phyloP scores from a whole-genome alignment of 2,113 vertebrate genomes.

The Lophura nycthemera region DNA sequence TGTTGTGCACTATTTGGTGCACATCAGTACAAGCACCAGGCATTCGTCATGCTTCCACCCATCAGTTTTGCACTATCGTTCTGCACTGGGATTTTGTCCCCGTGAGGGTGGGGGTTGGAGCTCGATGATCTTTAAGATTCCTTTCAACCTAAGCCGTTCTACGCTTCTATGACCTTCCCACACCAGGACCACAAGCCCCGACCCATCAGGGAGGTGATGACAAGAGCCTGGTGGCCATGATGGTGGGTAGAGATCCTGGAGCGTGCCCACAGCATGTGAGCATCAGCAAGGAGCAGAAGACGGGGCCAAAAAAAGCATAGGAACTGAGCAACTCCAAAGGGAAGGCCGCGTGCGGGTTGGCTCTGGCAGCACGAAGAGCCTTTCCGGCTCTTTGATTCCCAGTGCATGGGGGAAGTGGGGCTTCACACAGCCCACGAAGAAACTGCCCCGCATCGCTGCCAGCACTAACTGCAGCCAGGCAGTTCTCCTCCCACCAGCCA shows the following conservation, averaged over 20 bases:
- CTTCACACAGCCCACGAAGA: background rate
- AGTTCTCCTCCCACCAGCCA: slow-evolving; percentile 17
- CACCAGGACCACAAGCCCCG: background rate
- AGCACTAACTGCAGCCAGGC: background rate
- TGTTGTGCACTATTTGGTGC: background rate
- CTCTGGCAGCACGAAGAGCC: background rate
- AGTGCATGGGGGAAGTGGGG: background rate
- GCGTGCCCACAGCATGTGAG: background rate
- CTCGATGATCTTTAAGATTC: too few relatives aligned
- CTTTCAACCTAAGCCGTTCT: too few relatives aligned
- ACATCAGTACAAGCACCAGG: background rate
- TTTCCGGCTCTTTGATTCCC: slow-evolving; percentile 44
- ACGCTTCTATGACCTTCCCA: background rate
- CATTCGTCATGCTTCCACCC: background rate
- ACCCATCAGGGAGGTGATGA: background rate
- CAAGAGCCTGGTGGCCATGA: background rate
- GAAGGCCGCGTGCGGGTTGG: background rate
- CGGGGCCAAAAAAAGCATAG: slow-evolving; percentile 54
- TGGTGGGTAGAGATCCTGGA: background rate
- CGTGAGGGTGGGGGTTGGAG: too few relatives aligned
- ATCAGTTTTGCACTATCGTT: background rate
- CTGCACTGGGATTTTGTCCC: background rate
- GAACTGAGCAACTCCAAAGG: slow-evolving; percentile 25
- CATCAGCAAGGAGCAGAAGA: background rate
- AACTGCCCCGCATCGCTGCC: background rate